These are phyloP conservation scores for Macrosteles quadrilineatus DNA, from an alignment of 1,140 invertebrate species.

Conservation along the genomic window DNA sequence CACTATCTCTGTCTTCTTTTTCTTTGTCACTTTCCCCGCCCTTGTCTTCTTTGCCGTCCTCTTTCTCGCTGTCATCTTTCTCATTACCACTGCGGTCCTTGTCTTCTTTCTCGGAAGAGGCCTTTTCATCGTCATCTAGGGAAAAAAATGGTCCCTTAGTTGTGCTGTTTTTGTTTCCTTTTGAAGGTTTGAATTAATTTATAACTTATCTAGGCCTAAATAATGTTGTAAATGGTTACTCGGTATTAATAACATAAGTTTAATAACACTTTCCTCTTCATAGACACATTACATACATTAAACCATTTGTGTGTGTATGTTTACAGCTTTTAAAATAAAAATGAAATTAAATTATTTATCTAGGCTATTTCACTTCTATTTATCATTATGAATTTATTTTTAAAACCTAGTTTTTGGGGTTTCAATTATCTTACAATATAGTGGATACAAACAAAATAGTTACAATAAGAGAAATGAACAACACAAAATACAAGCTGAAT, in stretches of 20 bases:
- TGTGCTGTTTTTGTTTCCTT: not conserved
- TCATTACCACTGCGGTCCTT: slow-evolving; percentile 25
- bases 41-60: slow-evolving; percentile 25
- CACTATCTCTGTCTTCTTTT: slow-evolving; percentile 33
- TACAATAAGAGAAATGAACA: no score
- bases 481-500: no score
- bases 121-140: slow-evolving; percentile 29
- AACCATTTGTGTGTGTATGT: no score
- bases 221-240: not conserved
- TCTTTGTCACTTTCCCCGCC: slow-evolving; percentile 32
- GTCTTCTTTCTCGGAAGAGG: not conserved
- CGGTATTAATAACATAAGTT: not conserved
- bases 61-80: slow-evolving; percentile 31
- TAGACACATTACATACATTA: no score
- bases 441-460: no score
- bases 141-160: slow-evolving; percentile 11
- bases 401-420: no score
- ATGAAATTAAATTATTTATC: no score
- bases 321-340: no score
- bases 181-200: not conserved
- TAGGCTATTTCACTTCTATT: no score
- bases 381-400: no score
- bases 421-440: no score
- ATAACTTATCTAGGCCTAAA: not conserved
- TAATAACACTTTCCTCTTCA: no score